Base-by-base conservation (phyloP, 2,797 vertebrate genomes). In the Calcarius lapponicus region DNA sequence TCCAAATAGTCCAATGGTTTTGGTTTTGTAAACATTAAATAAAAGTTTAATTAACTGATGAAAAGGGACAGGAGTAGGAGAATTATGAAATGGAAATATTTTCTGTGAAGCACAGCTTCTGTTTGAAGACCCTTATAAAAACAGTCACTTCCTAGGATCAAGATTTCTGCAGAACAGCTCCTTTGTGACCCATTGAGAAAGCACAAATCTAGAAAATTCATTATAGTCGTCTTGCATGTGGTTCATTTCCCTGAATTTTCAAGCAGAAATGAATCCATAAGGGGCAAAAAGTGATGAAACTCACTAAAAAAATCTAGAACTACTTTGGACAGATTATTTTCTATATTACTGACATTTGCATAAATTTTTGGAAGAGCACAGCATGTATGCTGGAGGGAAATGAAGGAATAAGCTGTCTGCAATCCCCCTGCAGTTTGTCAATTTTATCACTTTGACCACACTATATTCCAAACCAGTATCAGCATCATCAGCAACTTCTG, bases 21-120 rank as follows among this genome's bases (percentile, higher is more conserved):
- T 80, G 18, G 62, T 69, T 86, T 56, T 40, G 50, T 50, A 93
- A 92, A 72, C n/a, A 29, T 50, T 80, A 58, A 84, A 80, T 76
- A 75, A 93, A 88, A 64, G 31, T 43, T 86, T 88, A 90, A 88
- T 94, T 96, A 93, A 91, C 38, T 45, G 67, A 93, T 48, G 40
- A 32, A 74, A 64, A 88, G 42, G 53, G 28, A 60, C 17, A 64
- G 18, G 48, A n/a, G 40, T 62, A 24, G 60, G 40, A 86, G 26
- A 82, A 80, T 58, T 80, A 76, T 24, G 17, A 82, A 93, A 90
- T 29, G 38, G 83, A 72, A 92, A 84, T 45, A 74, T 40, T 71
- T 94, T 69, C 57, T 54, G 51, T 75, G 56, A 67, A 81, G 47
- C 14, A n/a, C 31, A 50, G 54, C 13, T 83, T 56, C 31, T 20